Base-by-base conservation (phyloP, 2,797 vertebrate species). In the Pelochelys cantorii region DNA sequence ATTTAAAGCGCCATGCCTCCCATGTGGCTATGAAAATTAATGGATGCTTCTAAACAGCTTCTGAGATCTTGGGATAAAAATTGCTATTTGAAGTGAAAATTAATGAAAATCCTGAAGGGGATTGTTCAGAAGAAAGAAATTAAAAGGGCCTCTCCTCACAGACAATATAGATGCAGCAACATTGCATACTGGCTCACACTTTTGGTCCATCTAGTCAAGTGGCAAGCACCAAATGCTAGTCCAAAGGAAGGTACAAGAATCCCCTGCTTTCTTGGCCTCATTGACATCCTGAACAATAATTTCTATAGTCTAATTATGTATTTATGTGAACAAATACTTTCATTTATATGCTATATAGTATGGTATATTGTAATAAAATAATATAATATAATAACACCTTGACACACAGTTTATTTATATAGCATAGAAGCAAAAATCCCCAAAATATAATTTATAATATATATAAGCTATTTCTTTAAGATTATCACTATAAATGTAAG, bases 11-110 rank as follows among this genome's bases (percentile, higher is more conserved):
- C n/a, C n/a, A n/a, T n/a, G n/a, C 14, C 54, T 23, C 13, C 3
- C 18, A 7, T 42, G 42, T 17, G 13, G 15, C 14, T 54, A 5
- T n/a, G 25, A 29, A 17, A 15, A 42, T 59, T 31, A 23, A 74
- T 0, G 0, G 8, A 3, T 22, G 17, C 54, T 84, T 53, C 79
- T 84, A 53, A 48, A 31, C n/a, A 42, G 15, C 0, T 0, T 83
- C 54, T 42, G 68, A 94, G 68, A 83, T 29, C 34, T 60, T 68
- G 42, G 52, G 11, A 23, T 71, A 62, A 93, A 92, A 91, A 20
- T 0, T 42, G 60, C 29, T 31, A n/a, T 57, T 93, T 42, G 14
- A 74, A 71, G 7, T 10, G 37, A 68, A 91, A 85, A 82, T 75
- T 29, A 5, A 13, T 10, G 62, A 68, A 68, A 37, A 77, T 86